Evolutionary conservation across 2,113 vertebrate genomes (phyloP).

Genomic region (Pontoporia blainvillei): DNA sequence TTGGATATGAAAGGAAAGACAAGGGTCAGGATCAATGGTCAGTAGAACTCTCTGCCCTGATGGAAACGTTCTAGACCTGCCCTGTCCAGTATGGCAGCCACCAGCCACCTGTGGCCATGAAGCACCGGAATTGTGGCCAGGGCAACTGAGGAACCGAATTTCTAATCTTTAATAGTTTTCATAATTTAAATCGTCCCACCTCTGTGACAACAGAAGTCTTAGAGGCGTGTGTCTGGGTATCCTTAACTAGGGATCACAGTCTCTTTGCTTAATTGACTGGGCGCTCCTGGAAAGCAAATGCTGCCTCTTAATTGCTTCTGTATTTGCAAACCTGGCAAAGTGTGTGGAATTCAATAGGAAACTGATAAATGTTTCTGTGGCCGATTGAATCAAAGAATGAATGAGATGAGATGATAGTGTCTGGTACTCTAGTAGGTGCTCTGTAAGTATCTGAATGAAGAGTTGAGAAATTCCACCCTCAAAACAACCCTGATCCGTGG

Average conservation of each 20-base stretch:
- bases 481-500: no score
- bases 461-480: neutral
- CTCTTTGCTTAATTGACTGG: neutral
- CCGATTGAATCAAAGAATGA: neutral
- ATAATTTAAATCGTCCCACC: neutral
- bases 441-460: neutral
- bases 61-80: neutral
- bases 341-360: neutral
- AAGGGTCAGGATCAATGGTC: neutral
- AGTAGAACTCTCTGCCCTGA: neutral
- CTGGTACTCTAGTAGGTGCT: neutral
- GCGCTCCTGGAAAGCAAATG: neutral
- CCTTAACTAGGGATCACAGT: neutral
- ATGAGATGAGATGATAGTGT: neutral
- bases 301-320: neutral
- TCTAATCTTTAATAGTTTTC: neutral
- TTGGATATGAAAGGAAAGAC: neutral
- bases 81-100: neutral
- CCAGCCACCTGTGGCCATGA: neutral
- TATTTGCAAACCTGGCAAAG: neutral
- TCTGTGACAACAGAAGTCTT: neutral
- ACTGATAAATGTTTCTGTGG: neutral
- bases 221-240: neutral
- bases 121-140: neutral
- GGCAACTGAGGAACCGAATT: neutral